Evolutionary conservation across 1,140 invertebrate species (phyloP), one percentile per base, ranked within the genome.

Genomic region (Phymorhynchus buccinoides): DNA sequence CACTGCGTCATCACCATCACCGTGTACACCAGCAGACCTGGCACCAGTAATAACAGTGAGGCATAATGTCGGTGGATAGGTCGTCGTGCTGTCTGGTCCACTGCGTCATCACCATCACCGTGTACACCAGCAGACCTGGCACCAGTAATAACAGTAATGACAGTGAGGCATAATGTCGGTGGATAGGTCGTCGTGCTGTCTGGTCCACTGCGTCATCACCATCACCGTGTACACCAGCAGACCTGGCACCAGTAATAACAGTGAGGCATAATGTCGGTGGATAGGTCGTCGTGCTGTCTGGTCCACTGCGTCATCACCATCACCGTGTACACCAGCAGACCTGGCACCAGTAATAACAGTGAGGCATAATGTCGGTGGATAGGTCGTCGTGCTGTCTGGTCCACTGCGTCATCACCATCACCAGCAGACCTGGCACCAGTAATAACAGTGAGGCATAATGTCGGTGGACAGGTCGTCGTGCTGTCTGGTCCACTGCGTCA

Each of bases 61-160:
- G 18, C 27, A 22, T 77, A 77, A 16, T 73, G 22, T 77, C 73
- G n/a, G n/a, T n/a, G n/a, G n/a, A 32, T 32, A 30, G 22, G 39
- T 77, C 35, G 4, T 39, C n/a, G n/a, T 9, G 9, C n/a, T 14
- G 68, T 37, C n/a, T 14, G n/a, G 14, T 9, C n/a, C n/a, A 73
- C 9, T 30, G 12, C 22, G 12, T 52, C 12, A 52, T 52, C 48
- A 14, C 48, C 48, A 52, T 52, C 37, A 41, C 9, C 16, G 62
- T 12, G 16, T 84, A 84, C 35, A 37, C 52, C 35, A 44, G 14
- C 48, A 66, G 39, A 9, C 56, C 73, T 66, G 77, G 18, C 79
- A 84, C 37, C n/a, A 27, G 27, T 3, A 30, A 52, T 42, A 18
- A 77, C n/a, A n/a, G n/a, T n/a, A n/a, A n/a, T n/a, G n/a, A n/a